Evolutionary conservation across 2,113 vertebrate species (phyloP), one percentile per base, ranked within the genome.

Genomic region (Seriola quinqueradiata): DNA sequence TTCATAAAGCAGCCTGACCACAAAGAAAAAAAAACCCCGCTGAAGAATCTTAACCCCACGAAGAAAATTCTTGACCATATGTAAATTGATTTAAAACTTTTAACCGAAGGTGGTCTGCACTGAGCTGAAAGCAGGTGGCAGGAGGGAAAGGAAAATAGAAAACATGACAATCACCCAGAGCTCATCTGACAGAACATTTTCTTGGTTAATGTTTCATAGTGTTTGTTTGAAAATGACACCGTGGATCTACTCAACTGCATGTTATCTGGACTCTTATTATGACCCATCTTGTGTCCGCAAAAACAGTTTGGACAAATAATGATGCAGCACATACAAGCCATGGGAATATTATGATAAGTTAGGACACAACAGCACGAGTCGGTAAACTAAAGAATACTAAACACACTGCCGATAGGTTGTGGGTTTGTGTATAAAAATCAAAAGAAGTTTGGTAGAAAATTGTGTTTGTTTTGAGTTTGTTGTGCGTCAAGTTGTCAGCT

Each of bases 401-500:
- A 12, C 1, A 1, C 40, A 8, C 19, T 11, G 12, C 13, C 4
- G 16, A 23, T 16, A 66, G 16, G 4, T 13, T 16, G 8, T 50
- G 12, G 44, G 19, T 9, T 10, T 55, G 21, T 2, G 17, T 28
- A 28, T 28, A 28, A 61, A 46, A 16, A 8, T 9, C 5, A 25
- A 0, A 17, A 14, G 7, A 4, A 28, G 5, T 32, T 5, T 1
- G 11, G 3, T 0, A 14, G 5, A 50, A 48, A 59, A 38, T 6
- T 0, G 38, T 52, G 67, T 73, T 61, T 66, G 70, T 85, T 84
- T 82, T 66, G 61, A 67, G 17, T 83, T 66, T 82, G 28, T 2
- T 44, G 57, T 17, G 73, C 48, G 34, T 52, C 42, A 70, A 67
- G 19, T 68, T 69, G 69, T 23, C 44, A 70, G 42, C 9, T 36